Evolutionary conservation across 2,113 vertebrate genomes (phyloP).

Genomic region (Daboia siamensis): DNA sequence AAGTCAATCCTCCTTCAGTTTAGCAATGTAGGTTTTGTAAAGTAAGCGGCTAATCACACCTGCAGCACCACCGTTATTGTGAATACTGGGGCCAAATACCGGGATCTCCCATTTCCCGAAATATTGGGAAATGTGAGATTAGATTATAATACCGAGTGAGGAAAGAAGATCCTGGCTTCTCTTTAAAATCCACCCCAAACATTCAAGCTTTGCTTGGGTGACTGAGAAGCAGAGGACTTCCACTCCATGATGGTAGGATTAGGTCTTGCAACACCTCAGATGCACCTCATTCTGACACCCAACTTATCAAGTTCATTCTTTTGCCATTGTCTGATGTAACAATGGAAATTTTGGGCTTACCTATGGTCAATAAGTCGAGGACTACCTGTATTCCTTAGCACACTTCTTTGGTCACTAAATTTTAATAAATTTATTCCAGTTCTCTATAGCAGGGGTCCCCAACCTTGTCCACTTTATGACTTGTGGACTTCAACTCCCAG

Average conservation of each 20-base stretch:
- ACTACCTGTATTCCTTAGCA: neutral
- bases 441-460: too few relatives aligned
- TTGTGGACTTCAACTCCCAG: too few relatives aligned
- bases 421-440: neutral
- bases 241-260: neutral
- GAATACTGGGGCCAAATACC: neutral
- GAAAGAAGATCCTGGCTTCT: neutral
- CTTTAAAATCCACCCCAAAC: neutral
- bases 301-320: neutral
- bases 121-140: neutral
- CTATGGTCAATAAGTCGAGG: too few relatives aligned
- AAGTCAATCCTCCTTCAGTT: neutral
- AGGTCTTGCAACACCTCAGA: neutral
- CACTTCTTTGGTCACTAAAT: neutral
- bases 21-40: neutral
- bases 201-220: neutral
- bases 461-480: too few relatives aligned
- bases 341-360: too few relatives aligned
- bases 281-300: neutral
- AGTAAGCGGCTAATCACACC: neutral
- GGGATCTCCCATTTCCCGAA: neutral
- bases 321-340: neutral
- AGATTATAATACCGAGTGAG: neutral
- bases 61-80: neutral
- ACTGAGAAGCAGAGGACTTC: neutral